Base-by-base conservation (phyloP, 2,113 vertebrate genomes). In the Mugil cephalus region DNA sequence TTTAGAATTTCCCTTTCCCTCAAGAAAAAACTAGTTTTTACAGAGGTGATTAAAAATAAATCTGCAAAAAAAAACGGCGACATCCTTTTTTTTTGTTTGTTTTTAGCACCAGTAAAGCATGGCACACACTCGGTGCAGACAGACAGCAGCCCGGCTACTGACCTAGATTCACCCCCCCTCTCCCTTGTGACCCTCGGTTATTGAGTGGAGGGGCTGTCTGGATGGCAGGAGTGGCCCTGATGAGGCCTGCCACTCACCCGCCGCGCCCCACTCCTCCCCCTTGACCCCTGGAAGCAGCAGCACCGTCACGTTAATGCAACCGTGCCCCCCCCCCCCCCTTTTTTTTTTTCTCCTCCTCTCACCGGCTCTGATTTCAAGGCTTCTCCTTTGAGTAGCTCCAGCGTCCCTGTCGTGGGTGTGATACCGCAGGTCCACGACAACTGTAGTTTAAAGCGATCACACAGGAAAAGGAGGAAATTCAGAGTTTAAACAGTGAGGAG, bases 121-220 rank as follows among this genome's bases (percentile, higher is more conserved):
- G 53, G 14, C 78, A 65, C 24, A 36, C 40, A 70, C 54, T 14
- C n/a, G 14, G 10, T 80, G 61, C 79, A 83, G 56, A 82, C 79
- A 83, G 56, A 82, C 69, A 76, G 45, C 62, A 77, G 68, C 84
- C 83, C 86, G 64, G 77, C 79, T 56, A 56, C 73, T 94, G 91
- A 91, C 93, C 92, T 89, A 93, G 38, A 89, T 93, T 85, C n/a
- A 40, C 58, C 65, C 72, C 51, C 55, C 58, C 55, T 43, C 42
- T 69, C 58, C 14, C 34, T n/a, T n/a, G n/a, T n/a, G n/a, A 35
- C 68, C 73, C 69, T 14, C 42, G 74, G 15, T 78, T 75, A 70
- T 72, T 84, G 78, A 78, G 70, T 82, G 80, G 67, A 70, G 81
- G 85, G 79, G 71, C 69, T 67, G 83, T 54, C 82, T 82, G 78